Evolutionary conservation across 37 sponge, comb jelly and placozoan species (phyloP).

Genomic region (Theonella swinhoei): DNA sequence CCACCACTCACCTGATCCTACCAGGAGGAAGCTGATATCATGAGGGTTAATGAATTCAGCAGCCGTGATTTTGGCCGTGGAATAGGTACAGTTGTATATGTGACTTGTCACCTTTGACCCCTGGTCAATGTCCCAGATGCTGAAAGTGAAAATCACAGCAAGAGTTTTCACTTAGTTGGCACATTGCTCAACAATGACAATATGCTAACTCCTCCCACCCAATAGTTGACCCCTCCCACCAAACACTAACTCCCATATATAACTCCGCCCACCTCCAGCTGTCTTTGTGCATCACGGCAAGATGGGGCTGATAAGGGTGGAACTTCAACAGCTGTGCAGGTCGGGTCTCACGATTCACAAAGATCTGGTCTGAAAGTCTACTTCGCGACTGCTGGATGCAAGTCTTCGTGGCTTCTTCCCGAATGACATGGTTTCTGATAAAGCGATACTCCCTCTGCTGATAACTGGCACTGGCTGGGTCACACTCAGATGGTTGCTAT

Average conservation of each 20-base stretch:
- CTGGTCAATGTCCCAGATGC: constrained; percentile 76
- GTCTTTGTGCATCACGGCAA: constrained; percentile 70
- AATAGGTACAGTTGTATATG: constrained; percentile 23
- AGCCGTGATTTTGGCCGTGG: constrained; percentile 59
- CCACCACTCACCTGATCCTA: constrained; percentile 77
- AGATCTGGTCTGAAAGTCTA: constrained; percentile 72
- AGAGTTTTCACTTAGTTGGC: not conserved
- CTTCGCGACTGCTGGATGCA: constrained; percentile 22
- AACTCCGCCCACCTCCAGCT: constrained; percentile 82
- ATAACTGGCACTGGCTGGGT: constrained; percentile 67
- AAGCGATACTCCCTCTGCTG: constrained; percentile 76
- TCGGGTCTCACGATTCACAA: constrained; percentile 75
- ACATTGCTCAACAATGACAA: not conserved
- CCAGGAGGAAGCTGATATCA: constrained; percentile 79
- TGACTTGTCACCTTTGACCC: constrained; percentile 27
- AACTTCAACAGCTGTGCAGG: constrained; percentile 79
- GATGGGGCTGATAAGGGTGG: constrained; percentile 77
- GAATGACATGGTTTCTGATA: constrained; percentile 57
- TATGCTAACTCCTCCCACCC: not conserved
- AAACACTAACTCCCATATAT: not conserved
- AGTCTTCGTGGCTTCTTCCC: constrained; percentile 37
- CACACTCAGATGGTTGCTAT: constrained; percentile 75
- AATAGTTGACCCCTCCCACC: not conserved
- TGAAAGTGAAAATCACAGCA: not conserved
- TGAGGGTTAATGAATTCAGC: constrained; percentile 86